Conservation (phyloP, 2,888 invertebrate genomes). For the Cyclophora punctaria region DNA sequence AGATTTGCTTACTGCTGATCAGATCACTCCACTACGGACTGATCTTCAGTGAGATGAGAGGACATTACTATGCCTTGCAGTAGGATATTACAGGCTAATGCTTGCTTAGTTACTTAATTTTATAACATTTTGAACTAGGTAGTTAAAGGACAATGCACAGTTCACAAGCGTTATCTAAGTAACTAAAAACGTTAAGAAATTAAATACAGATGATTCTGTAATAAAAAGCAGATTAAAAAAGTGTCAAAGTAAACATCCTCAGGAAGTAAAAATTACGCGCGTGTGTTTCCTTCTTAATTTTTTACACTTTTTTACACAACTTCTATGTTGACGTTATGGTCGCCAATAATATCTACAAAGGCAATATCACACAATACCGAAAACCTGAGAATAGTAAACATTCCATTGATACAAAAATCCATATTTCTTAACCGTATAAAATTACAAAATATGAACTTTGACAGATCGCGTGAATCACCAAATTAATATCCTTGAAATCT, state of each 20-base stretch:
- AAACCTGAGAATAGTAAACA: conserved; percentile 65
- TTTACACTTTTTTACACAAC: conserved; percentile 27
- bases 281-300: conserved; percentile 64
- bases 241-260: conserved; percentile 50
- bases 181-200: background rate
- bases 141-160: background rate
- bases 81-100: too few relatives aligned
- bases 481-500: conserved; percentile 74
- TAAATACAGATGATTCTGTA: background rate
- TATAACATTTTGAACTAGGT: too few relatives aligned
- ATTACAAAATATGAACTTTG: conserved; percentile 68
- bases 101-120: too few relatives aligned
- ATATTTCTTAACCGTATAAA: conserved; percentile 56
- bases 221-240: conserved; percentile 21
- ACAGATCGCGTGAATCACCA: conserved; percentile 63
- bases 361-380: conserved; percentile 50
- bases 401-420: conserved; percentile 47
- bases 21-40: too few relatives aligned
- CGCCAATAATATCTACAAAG: conserved; percentile 47
- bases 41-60: too few relatives aligned
- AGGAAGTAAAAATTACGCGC: conserved; percentile 40
- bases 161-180: background rate
- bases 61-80: too few relatives aligned
- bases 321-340: conserved; percentile 60
- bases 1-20: too few relatives aligned